Base-by-base conservation (phyloP, 2,888 invertebrate species). In the Heliconius cydno region DNA sequence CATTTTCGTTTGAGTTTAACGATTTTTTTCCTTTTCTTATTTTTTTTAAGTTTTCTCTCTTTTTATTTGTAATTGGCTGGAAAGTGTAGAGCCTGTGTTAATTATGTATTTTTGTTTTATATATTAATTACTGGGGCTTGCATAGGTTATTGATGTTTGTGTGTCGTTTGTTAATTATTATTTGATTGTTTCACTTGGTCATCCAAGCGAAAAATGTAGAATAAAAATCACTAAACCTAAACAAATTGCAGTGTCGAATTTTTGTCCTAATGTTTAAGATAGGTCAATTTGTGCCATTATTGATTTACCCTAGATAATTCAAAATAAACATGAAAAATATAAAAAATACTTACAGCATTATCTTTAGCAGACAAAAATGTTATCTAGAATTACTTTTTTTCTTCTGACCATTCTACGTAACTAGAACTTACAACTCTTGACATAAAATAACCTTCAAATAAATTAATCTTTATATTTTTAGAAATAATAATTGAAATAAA, bases 11-110 rank as follows among this genome's bases (percentile, higher is more conserved):
- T 65, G 78, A 70, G 67, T 75, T 65, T 13, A 38, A 34, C 30
- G 46, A 15, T 41, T 65, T 72, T 60, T 79, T 82, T 28, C 77
- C 77, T 83, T 86, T 86, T 84, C 25, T 41, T n/a, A 4, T 38
- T 38, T 67, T 67, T 34, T 9, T n/a, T 3, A 38, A 70, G 9
- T 25, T 41, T 70, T 70, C 13, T 70, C n/a, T 68, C 41, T 88
- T 88, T 88, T 87, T 88, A 88, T 87, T 88, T 87, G 86, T 85
- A 88, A 88, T 87, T 87, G 84, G 86, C 86, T 87, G 88, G 87
- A 90, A 89, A 90, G 89, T 88, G 89, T 88, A 68, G 76, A 76
- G 78, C 67, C 72, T 82, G 63, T 73, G 76, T 68, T 80, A 60
- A 68, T 74, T 66, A 74, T 79, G 75, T 75, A 75, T 75, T 75